These are phyloP conservation scores for Neodiprion lecontei DNA, from an alignment of 1,140 invertebrate genomes.

Conservation along the genomic window DNA sequence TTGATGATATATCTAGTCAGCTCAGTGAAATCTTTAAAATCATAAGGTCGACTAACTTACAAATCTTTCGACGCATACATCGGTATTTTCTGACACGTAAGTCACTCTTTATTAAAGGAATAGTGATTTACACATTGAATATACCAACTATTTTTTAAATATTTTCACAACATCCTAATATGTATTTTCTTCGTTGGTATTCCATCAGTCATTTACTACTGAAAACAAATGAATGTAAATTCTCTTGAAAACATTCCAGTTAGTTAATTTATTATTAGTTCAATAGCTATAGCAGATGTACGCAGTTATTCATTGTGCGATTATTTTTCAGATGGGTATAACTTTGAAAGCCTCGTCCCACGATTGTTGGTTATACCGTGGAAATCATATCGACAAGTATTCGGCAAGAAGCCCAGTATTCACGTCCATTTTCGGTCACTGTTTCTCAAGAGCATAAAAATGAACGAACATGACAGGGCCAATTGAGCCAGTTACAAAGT, in stretches of 20 bases:
- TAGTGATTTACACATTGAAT: too few species aligned
- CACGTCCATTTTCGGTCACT: background rate
- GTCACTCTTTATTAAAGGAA: background rate
- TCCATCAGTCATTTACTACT: too few species aligned
- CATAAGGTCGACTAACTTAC: background rate
- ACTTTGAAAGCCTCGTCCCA: background rate
- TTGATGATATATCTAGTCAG: background rate
- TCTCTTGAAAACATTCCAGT: too few species aligned
- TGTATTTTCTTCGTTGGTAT: too few species aligned
- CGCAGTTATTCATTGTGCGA: too few species aligned
- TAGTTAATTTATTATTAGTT: too few species aligned
- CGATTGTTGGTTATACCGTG: background rate
- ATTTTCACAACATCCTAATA: too few species aligned
- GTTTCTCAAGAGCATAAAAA: background rate
- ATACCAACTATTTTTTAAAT: too few species aligned
- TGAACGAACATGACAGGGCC: background rate
- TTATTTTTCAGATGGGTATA: background rate
- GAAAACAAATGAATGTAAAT: too few species aligned
- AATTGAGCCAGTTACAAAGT: background rate
- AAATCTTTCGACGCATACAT: background rate
- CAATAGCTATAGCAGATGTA: too few species aligned
- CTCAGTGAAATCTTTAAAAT: background rate
- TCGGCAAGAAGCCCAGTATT: background rate
- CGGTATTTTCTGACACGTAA: background rate
- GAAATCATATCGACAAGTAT: background rate